Percentiles rank a stretch among this genome's conserved stretches.
Conservation (phyloP, 1,140 invertebrate genomes). For the Pseudomyrmex flavicornis region DNA sequence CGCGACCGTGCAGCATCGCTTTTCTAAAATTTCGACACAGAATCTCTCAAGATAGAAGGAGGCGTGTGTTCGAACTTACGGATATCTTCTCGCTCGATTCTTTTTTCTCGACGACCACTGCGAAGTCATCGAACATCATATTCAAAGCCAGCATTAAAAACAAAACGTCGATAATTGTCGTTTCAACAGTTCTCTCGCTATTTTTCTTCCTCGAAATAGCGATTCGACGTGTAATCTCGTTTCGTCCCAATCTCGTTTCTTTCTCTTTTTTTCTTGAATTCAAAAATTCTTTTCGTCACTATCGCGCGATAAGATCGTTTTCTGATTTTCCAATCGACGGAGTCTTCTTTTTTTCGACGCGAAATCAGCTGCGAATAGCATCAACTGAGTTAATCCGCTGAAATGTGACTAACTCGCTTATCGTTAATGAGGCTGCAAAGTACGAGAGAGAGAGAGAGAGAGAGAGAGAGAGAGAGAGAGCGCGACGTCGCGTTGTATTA, state of each 20-base stretch:
- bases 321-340: slow-evolving; percentile 20
- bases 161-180: neutral
- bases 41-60: neutral
- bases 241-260: neutral
- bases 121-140: neutral
- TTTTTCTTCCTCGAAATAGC: neutral
- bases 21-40: neutral
- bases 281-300: slow-evolving; percentile 49
- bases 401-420: slow-evolving; percentile 55
- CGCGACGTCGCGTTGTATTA: neutral
- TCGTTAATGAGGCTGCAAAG: slow-evolving; percentile 49
- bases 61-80: too few relatives aligned
- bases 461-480: too few relatives aligned
- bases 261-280: slow-evolving; percentile 7
- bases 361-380: slow-evolving; percentile 27
- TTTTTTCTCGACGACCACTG: neutral
- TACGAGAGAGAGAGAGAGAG: slow-evolving; percentile 1
- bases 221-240: too few relatives aligned
- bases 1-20: neutral
- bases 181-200: neutral
- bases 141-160: neutral
- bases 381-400: slow-evolving; percentile 47
- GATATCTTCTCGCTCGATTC: neutral
- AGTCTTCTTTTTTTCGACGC: slow-evolving; percentile 27
- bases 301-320: neutral